Base-by-base conservation (phyloP, 2,888 invertebrate genomes). In the Pristionchus entomophagus region DNA sequence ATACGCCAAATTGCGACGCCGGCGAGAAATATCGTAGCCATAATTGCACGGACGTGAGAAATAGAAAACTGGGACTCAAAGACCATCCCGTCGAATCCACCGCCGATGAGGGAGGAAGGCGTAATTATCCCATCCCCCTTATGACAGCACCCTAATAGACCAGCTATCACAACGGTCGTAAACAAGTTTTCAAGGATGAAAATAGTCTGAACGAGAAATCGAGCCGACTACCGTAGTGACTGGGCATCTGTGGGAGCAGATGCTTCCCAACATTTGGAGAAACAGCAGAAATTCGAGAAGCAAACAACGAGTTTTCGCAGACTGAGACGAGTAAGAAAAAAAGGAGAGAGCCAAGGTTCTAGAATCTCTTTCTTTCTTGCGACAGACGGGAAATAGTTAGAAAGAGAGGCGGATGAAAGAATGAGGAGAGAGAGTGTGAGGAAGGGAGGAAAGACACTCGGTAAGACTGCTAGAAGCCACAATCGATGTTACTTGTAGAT, bases 401-500 rank as follows among this genome's bases (percentile, higher is more conserved):
- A 59, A 45, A 59, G 49, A 29, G 49, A 45, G 62, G 14, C 6
- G 59, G 26, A 5, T 22, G 38, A 38, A 26, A 56, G 59, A 32
- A 41, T 3, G 62, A 51, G 59, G 17, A 29, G 32, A 59, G 59
- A 82, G 59, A 35, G 59, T 59, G 82, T 14, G 22, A 65, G n/a
- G 26, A 78, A 41, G 45, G 45, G 35, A 35, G 45, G 45, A 45
- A 45, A 78, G 78, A 78, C 29, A 78, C 49, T 49, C 49, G 51
- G 80, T 17, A 78, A 53, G 80, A 80, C 51, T 80, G 80, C 32
- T 51, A 80, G 80, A 53, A n/a, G 78, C 32, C 29, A 80, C 80
- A 32, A 80, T 73, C 73, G 73, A 73, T 73, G 41, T 41, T 41
- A 73, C 73, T 73, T 73, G 73, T 73, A 73, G 73, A 73, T 14